Percentiles rank a stretch among this genome's conserved stretches.
Conservation (phyloP, 2,888 invertebrate species). For the Cloeon dipterum region DNA sequence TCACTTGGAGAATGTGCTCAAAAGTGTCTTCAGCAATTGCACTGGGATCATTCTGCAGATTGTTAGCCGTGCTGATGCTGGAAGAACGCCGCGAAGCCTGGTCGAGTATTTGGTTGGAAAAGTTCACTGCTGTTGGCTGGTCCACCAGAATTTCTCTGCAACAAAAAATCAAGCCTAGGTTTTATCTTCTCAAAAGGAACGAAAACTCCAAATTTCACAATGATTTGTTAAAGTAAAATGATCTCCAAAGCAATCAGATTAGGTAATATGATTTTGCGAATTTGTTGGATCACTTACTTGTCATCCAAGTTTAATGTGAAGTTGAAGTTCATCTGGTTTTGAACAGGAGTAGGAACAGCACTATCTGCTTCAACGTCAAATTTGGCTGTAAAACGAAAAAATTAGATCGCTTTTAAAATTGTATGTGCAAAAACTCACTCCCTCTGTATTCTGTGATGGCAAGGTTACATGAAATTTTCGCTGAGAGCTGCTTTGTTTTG, state of each 20-base stretch:
- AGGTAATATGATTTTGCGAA: background rate
- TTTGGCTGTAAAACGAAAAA: slow-evolving; percentile 4
- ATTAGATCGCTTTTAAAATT: background rate
- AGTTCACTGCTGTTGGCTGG: slow-evolving; percentile 4
- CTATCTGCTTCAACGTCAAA: slow-evolving; percentile 10
- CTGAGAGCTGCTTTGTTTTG: slow-evolving; percentile 18
- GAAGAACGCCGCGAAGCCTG: slow-evolving; percentile 4
- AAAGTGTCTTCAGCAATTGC: slow-evolving; percentile 22
- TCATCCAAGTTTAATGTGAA: slow-evolving; percentile 33
- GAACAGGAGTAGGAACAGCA: slow-evolving; percentile 11
- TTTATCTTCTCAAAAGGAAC: slow-evolving; percentile 10
- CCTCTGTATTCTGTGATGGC: slow-evolving; percentile 37
- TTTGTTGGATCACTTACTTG: slow-evolving; percentile 23
- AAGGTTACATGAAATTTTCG: slow-evolving; percentile 36
- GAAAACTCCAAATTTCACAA: too few relatives aligned
- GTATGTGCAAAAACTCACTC: slow-evolving; percentile 13
- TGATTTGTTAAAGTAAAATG: slow-evolving; percentile 6
- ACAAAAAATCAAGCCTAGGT: slow-evolving; percentile 14
- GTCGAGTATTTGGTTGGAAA: slow-evolving; percentile 5
- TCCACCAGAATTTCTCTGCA: slow-evolving; percentile 4
- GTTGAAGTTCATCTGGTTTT: slow-evolving; percentile 33
- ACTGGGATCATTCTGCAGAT: too few relatives aligned
- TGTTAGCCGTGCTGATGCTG: slow-evolving; percentile 1
- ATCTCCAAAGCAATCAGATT: slow-evolving; percentile 3
- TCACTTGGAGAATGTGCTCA: slow-evolving; percentile 36